Base-by-base conservation (phyloP, 1,140 invertebrate genomes). In the Zophobas atratus region DNA sequence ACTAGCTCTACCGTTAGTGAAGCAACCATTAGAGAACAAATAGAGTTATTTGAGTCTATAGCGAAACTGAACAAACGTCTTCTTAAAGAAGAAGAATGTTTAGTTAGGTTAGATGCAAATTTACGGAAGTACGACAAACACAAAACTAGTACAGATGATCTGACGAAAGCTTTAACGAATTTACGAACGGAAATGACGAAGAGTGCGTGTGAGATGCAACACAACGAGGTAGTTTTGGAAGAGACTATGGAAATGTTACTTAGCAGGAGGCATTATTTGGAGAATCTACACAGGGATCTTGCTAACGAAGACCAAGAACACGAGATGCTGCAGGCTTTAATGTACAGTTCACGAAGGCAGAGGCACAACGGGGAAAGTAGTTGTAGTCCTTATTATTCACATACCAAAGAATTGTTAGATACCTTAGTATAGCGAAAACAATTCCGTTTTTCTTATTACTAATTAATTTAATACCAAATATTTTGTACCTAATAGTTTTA, bases 51-150 rank as follows among this genome's bases (percentile, higher is more conserved):
- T 81, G 93, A 94, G 81, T 92, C 92, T 83, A 89, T 94, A 34
- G 88, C 92, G 3, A 90, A 92, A 32, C 86, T 95, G 8, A 94
- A 94, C 81, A 92, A 93, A 81, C 89, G 90, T 77, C 86, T 95
- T 55, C 89, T 93, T 73, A 88, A 90, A 34, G 92, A 94, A 85
- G 93, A 94, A 83, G 92, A 93, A 84, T 85, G 89, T 35, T 86
- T 94, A 1, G 90, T 92, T 1, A 86, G 92, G 80, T 82, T 94
- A 63, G 90, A 91, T 53, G 89, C 90, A 0, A 92, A 93, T 86
- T 87, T 94, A 5, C 90, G 91, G 80, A 88, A 92, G 76, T 91
- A 92, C 82, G 89, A 90, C 73, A 89, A 90, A 75, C 89, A 90
- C 76, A 90, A 90, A 81, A 88, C 88, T 70, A 89, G 87, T 32